Evolutionary conservation across 53 echinoderm and acorn worm species (phyloP), one percentile per base, ranked within the genome.

Genomic region (Apostichopus leukothele): DNA sequence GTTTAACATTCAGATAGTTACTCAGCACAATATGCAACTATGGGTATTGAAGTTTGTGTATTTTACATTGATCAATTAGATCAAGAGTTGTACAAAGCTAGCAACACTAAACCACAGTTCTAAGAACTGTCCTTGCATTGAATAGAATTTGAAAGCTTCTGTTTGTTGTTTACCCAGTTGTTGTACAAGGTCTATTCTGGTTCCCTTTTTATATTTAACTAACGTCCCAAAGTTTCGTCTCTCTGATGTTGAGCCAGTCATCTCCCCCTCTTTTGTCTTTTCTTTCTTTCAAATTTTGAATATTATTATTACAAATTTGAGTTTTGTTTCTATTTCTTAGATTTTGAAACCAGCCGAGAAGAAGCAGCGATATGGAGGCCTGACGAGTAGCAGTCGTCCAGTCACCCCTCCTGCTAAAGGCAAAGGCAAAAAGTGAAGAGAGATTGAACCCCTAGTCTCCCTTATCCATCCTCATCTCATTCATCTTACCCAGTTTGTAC

Each of bases 321-420:
- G 67, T 20, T 50, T 57, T 85, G 54, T 86, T 50, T 89, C 61
- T 67, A 26, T 78, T 79, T 57, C 76, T 55, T 74, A 92, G 90
- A 97, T 97, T 86, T 84, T 97, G 87, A 97, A 97, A 92, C 98
- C 98, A 76, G 94, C 98, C 6, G 98, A 97, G 89, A 97, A 95
- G 93, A 95, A 95, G 90, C 94, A 95, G 89, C 4, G 95, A 95
- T 78, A 91, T 91, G 22, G 67, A 94, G 91, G 76, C 75, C 93
- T 39, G 90, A 93, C 50, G 39, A 39, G 39, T 39, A 86, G 3
- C 8, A 10, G 85, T 13, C 93, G 98, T 25, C 98, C 98, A 61
- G 89, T 97, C 39, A 97, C 98, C 23, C 98, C 98, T 16, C 98
- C 98, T 9, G 87, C 86, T 88, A 88, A 97, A 85, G 89, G 91